Evolutionary conservation across 1,140 invertebrate genomes (phyloP), one percentile per base, ranked within the genome.

Genomic region (Magallana gigas): DNA sequence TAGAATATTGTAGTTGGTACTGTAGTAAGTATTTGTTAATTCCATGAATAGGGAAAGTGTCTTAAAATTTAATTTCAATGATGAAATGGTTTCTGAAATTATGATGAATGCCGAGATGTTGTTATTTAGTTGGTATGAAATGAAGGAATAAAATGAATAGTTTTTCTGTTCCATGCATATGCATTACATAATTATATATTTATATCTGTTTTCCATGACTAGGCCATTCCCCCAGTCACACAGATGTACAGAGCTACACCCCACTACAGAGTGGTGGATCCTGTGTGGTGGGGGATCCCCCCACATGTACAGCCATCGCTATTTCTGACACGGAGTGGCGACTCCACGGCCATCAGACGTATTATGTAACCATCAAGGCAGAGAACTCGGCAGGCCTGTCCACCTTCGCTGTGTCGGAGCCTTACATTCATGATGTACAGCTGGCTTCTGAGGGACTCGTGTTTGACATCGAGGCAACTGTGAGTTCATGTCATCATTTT

Each of bases 241-340:
- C 84, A 56, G 84, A 87, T 58, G 62, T 91, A 9, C 86, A 82
- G n/a, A 56, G 29, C 11, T 88, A 82, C 48, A 29, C n/a, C 8
- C 87, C 85, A 1, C 64, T 90, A 57, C 48, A 59, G 48, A 23
- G 57, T 6, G 87, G 80, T 6, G 89, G 60, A n/a, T 58, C 80
- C 18, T 91, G 90, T 87, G 68, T 59, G 5, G 12, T 81, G n/a
- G 81, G 81, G 1, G 18, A 9, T 3, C 71, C 88, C 4, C 90
- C 90, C 56, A 85, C 88, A 6, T 91, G 90, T 80, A 90, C 89
- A 23, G 85, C 87, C 29, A 84, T 89, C 9, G 18, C 12, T 36
- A 29, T 88, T 12, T 57, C 76, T 3, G 58, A 84, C 23, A 84
- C 83, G 7, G 71, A 88, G 80, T 89, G 88, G 88, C 57, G 84